phyloP scores from a whole-genome alignment of 2,888 invertebrate genomes.

The Brachycybe producta region DNA sequence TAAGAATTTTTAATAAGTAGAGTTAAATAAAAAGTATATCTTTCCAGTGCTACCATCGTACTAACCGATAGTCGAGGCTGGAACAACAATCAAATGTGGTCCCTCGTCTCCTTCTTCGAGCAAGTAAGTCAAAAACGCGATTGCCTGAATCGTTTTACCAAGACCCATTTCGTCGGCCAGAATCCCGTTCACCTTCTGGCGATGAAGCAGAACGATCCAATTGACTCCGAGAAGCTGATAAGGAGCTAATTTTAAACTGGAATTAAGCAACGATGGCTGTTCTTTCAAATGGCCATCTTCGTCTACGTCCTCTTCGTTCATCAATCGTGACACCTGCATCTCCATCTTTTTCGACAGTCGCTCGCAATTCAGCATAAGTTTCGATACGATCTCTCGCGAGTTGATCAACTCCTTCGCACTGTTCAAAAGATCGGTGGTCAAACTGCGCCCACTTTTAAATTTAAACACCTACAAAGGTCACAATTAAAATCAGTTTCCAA shows the following conservation, averaged over 20 bases:
- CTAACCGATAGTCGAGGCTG: slow-evolving; percentile 80
- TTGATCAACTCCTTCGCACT: slow-evolving; percentile 49
- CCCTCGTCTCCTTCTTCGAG: slow-evolving; percentile 58
- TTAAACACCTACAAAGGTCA: slow-evolving; percentile 38
- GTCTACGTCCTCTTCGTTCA: slow-evolving; percentile 25
- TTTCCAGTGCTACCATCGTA: slow-evolving; percentile 16
- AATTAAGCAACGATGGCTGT: slow-evolving; percentile 57
- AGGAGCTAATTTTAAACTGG: slow-evolving; percentile 59
- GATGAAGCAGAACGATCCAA: slow-evolving; percentile 80
- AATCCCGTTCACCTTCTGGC: slow-evolving; percentile 81
- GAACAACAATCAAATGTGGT: slow-evolving; percentile 89
- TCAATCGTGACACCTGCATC: slow-evolving; percentile 49
- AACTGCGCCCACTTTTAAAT: slow-evolving; percentile 51
- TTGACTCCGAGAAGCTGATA: slow-evolving; percentile 84
- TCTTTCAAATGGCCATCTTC: slow-evolving; percentile 40
- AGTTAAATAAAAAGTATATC: neutral
- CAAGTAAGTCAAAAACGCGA: slow-evolving; percentile 76
- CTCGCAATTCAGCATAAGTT: slow-evolving; percentile 73
- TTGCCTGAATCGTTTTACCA: slow-evolving; percentile 88
- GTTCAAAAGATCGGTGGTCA: slow-evolving; percentile 67
- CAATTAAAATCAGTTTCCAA: slow-evolving; percentile 5
- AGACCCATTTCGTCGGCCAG: slow-evolving; percentile 96
- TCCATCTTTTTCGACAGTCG: slow-evolving; percentile 66
- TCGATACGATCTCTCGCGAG: slow-evolving; percentile 57
- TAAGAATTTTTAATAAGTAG: neutral